Evolutionary conservation across 2,888 invertebrate species (phyloP), one percentile per base, ranked within the genome.

Genomic region (Drosophila algonquin): DNA sequence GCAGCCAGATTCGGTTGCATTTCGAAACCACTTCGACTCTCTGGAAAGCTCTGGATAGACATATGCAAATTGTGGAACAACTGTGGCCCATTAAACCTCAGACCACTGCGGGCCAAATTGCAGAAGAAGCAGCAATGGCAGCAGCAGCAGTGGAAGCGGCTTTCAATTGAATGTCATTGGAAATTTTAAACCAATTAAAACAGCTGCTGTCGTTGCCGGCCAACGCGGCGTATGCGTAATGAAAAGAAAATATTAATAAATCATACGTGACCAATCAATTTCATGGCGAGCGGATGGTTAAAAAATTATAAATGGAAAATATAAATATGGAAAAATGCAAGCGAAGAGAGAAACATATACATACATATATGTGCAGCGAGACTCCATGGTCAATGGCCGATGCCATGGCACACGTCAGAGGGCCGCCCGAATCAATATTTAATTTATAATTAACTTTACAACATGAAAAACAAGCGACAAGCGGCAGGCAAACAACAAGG

Each of bases 381-480:
- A 9, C 45, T 21, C 21, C 21, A 21, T 21, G 21, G 21, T 21
- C 21, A 3, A 21, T 45, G 51, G 12, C n/a, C 59, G 35, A 5
- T 35, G 21, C 35, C 35, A 35, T 40, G 63, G 48, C 56, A 59
- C 44, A 57, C 60, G 18, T 52, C 79, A 63, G 85, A 88, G 85
- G 65, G 77, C 69, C 85, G 77, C 68, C 85, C 90, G 88, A 89
- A 91, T 91, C 90, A 91, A 91, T 91, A 91, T 91, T 91, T 91
- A 90, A 91, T 89, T 91, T 91, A 90, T 90, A 91, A 91, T 91
- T 91, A 91, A 91, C 91, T 91, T 90, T 82, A 89, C 87, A 88
- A 78, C 80, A 81, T 80, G 79, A 70, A 81, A 80, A 89, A 90
- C 89, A 40, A 40, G 14, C 40, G 40, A 69, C 71, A 63, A 74